Evolutionary conservation across 1,140 invertebrate species (phyloP).

Genomic region (Aradophagus sp.): DNA sequence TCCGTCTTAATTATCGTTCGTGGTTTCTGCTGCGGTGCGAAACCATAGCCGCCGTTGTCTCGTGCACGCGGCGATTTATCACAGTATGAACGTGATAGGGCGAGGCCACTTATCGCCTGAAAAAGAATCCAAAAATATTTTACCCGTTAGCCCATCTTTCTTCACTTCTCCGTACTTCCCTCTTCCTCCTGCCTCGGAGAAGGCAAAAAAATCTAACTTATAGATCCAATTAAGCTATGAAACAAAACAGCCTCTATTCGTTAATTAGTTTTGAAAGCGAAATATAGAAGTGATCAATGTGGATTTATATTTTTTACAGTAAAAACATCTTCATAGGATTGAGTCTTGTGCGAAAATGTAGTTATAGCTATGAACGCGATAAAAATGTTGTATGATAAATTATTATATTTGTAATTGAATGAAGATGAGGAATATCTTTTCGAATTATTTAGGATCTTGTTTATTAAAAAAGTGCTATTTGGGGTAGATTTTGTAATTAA

Average conservation of each 20-base stretch:
- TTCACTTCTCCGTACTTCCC: constrained; percentile 16
- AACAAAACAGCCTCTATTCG: background rate
- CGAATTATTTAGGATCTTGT: no score
- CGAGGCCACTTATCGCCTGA: constrained; percentile 44
- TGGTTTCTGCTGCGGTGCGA: constrained; percentile 51
- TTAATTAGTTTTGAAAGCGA: no score
- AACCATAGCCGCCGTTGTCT: constrained; percentile 37
- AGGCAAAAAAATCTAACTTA: constrained; percentile 16
- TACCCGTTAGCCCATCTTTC: constrained; percentile 45
- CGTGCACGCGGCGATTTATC: constrained; percentile 52
- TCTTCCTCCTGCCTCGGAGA: constrained; percentile 5
- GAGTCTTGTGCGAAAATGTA: no score
- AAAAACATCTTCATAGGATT: no score
- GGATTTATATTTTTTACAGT: no score
- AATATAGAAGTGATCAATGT: no score
- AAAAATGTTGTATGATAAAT: no score
- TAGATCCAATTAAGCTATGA: constrained; percentile 11
- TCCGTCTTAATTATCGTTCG: constrained; percentile 72
- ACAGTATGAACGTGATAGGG: constrained; percentile 56
- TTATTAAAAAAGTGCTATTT: no score
- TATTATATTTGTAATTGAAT: no score
- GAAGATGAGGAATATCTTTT: no score
- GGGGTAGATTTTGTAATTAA: no score
- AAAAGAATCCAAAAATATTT: constrained; percentile 51
- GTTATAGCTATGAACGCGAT: no score